phyloP scores from a whole-genome alignment of 2,888 invertebrate species.

The Lasius platythorax region DNA sequence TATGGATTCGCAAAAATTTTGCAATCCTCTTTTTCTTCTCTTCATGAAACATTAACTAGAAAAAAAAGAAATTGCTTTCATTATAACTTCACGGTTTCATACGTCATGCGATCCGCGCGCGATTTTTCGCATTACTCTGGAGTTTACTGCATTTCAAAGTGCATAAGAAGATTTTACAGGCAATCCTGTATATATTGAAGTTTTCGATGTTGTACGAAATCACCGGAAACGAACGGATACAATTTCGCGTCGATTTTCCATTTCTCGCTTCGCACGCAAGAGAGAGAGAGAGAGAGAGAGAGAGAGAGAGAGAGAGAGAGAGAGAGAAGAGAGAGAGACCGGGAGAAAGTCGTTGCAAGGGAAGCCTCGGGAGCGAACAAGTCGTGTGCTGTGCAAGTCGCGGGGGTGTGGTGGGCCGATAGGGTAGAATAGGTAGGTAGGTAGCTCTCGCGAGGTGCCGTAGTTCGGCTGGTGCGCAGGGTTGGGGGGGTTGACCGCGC shows the following conservation, averaged over 20 bases:
- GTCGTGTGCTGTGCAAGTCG: slow-evolving; percentile 39
- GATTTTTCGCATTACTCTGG: neutral
- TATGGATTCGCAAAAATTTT: neutral
- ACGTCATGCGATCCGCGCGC: neutral
- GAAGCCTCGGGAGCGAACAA: slow-evolving; percentile 47
- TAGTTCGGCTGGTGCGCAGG: slow-evolving; percentile 58
- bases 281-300: neutral
- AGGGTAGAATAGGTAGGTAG: neutral
- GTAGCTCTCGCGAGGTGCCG: slow-evolving; percentile 49
- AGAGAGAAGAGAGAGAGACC: neutral
- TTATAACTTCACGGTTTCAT: neutral
- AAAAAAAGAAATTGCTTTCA: neutral
- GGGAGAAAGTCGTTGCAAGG: slow-evolving; percentile 16
- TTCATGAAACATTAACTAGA: neutral
- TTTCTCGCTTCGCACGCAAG: slow-evolving; percentile 25
- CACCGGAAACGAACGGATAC: neutral
- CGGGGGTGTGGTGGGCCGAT: slow-evolving; percentile 52
- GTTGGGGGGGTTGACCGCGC: slow-evolving; percentile 47
- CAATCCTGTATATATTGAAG: neutral
- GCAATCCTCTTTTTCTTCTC: neutral
- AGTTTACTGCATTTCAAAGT: neutral
- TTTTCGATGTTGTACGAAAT: neutral
- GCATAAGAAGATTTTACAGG: neutral
- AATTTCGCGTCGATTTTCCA: slow-evolving; percentile 26
- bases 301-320: neutral